Conservation (phyloP, 2,113 vertebrate species). For the Corythoichthys haematopterus region DNA sequence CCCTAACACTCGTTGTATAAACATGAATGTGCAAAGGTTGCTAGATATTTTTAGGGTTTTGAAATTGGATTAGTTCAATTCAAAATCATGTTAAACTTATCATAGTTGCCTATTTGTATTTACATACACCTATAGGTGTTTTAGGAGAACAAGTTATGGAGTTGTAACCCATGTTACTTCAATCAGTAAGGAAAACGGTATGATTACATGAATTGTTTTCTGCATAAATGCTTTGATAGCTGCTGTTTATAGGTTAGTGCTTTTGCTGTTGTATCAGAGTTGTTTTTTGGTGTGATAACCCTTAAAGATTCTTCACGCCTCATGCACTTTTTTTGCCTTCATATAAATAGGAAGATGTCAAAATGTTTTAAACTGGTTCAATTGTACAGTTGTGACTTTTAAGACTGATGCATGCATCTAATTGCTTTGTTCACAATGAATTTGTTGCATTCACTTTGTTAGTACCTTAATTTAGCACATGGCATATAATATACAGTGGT, state of each 20-base stretch:
- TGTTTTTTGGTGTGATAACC: slow-evolving; percentile 37
- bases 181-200: slow-evolving; percentile 5
- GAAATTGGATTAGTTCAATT: slow-evolving; percentile 39
- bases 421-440: background rate
- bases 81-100: slow-evolving; percentile 26
- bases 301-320: slow-evolving; percentile 41
- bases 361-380: slow-evolving; percentile 8
- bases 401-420: background rate
- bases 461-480: background rate
- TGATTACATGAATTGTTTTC: slow-evolving; percentile 18
- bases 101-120: slow-evolving; percentile 37
- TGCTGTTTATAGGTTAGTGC: slow-evolving; percentile 35
- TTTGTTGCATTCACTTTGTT: background rate
- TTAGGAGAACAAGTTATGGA: slow-evolving; percentile 31
- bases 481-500: background rate
- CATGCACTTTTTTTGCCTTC: slow-evolving; percentile 56
- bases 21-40: slow-evolving; percentile 65
- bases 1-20: background rate
- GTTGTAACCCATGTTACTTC: slow-evolving; percentile 14
- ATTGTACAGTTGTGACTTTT: slow-evolving; percentile 3
- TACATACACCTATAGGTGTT: slow-evolving; percentile 24
- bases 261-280: slow-evolving; percentile 45
- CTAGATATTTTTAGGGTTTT: slow-evolving; percentile 32
- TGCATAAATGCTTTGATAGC: slow-evolving; percentile 56
- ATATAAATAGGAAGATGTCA: background rate